Evolutionary conservation across 1,140 invertebrate species (phyloP), one percentile per base, ranked within the genome.

Genomic region (Sipha flava): DNA sequence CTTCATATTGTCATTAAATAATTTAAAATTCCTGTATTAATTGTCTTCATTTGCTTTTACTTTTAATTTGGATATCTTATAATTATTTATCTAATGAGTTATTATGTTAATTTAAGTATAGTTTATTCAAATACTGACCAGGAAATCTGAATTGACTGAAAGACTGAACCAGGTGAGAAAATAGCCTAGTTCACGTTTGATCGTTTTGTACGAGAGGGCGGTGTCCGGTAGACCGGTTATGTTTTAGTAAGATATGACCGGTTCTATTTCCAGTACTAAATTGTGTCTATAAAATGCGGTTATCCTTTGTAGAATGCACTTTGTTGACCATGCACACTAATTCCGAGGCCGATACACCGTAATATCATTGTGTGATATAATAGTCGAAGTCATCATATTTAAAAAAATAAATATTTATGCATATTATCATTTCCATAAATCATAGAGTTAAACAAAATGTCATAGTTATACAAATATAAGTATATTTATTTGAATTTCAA

Each of bases 291-390:
- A 75, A 77, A 57, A 77, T 59, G 73, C 73, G 73, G 73, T 77
- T 77, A 57, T 77, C 73, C 73, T 77, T 77, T 77, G 52, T 57
- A 77, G 34, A 77, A 77, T 77, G 73, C 73, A 77, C 49, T 57
- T 43, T 59, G 49, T 10, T 57, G 73, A 57, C 73, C 73, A 77
- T 77, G 73, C 49, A 59, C 21, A 21, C 49, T 14, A 7, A 31
- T 26, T 29, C 52, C 73, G 73, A 77, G 73, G 73, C 52, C 73
- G 34, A 77, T 77, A 59, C 37, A 57, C 73, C 70, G 70, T 34
- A 52, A 52, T 34, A 75, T n/a, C 23, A 72, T 75, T 75, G 72
- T 54, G 31, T 47, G 43, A 31, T 72, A 31, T 34, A 40, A 37
- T 23, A 34, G 31, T 70, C 18, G 23, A 16, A 47, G 34, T 31